A percentile compares a stretch with the other conserved stretches of the same genome.
Evolutionary conservation across 2,888 invertebrate genomes (phyloP).

Genomic region (Callyntrura guangdongensis): DNA sequence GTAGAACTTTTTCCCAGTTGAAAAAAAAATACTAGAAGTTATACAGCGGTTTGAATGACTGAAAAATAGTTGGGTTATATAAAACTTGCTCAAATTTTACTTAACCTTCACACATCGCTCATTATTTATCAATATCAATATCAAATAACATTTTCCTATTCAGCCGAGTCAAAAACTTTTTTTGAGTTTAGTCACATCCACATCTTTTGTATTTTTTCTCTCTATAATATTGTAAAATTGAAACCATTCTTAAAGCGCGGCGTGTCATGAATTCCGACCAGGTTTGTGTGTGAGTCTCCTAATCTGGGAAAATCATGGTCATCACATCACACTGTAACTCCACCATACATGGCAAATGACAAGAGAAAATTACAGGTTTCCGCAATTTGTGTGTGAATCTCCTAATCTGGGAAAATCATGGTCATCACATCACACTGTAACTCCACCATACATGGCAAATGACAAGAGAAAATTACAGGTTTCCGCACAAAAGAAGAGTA

Average conservation of each 20-base stretch:
- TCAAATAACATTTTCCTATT: background rate
- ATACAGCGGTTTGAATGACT: background rate
- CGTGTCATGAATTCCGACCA: constrained; percentile 36
- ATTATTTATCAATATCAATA: constrained; percentile 13
- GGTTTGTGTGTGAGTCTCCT: background rate
- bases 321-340: background rate
- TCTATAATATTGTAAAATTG: background rate
- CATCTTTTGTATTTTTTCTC: too few relatives aligned
- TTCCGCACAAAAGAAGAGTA: constrained; percentile 20
- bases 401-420: background rate
- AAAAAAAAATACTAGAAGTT: too few relatives aligned
- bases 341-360: constrained; percentile 68
- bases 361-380: constrained; percentile 67
- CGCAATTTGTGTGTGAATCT: background rate
- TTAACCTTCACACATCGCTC: constrained; percentile 1
- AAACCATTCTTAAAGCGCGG: background rate
- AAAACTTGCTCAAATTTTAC: too few relatives aligned
- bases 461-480: constrained; percentile 71
- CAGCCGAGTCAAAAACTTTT: background rate
- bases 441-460: constrained; percentile 63
- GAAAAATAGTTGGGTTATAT: background rate
- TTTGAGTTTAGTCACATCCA: background rate
- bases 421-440: background rate
- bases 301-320: background rate
- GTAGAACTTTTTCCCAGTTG: background rate